Evolutionary conservation across 1,140 invertebrate species (phyloP), one percentile per base, ranked within the genome.

Genomic region (Stegodyphus dumicola): DNA sequence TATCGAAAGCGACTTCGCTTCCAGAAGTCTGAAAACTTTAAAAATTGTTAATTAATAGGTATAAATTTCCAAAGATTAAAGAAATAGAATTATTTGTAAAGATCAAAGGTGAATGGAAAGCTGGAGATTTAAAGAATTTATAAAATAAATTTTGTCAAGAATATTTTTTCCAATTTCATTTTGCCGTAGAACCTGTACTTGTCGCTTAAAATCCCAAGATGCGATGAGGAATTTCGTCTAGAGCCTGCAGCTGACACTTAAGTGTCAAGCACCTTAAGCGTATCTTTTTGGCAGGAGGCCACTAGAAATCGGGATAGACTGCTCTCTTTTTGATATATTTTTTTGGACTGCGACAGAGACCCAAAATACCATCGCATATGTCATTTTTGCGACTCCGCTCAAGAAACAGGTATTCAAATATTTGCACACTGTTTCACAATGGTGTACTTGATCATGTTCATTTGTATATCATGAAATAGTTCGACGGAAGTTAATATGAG

Each of bases 321-420:
- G 56, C 15, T 60, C 56, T 60, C 56, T 60, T 60, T 60, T 60
- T 60, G 9, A 15, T 10, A 10, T 10, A 10, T 10, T 60, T 60
- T 60, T 60, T 60, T 60, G 56, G 56, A 60, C 56, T 60, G 56
- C 56, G 56, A 60, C 56, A 60, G 56, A 60, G 56, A 60, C 56
- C 56, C 56, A 60, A 60, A 60, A 60, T 60, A 60, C 15, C 56
- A 60, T 9, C 56, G 56, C 56, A 60, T 60, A 60, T 60, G 56
- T 60, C 56, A 60, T 60, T 60, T 60, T 60, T 60, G 56, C 15
- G 56, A 60, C 56, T 60, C 56, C 9, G 1, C 56, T 60, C 56
- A 15, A 60, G 56, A 60, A 60, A 60, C 56, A 60, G 56, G 56
- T 60, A 60, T 60, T 60, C 56, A 60, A 60, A 60, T 60, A 60